Evolutionary conservation across 1,140 invertebrate species (phyloP).

Genomic region (Himalopsyche phryganea): DNA sequence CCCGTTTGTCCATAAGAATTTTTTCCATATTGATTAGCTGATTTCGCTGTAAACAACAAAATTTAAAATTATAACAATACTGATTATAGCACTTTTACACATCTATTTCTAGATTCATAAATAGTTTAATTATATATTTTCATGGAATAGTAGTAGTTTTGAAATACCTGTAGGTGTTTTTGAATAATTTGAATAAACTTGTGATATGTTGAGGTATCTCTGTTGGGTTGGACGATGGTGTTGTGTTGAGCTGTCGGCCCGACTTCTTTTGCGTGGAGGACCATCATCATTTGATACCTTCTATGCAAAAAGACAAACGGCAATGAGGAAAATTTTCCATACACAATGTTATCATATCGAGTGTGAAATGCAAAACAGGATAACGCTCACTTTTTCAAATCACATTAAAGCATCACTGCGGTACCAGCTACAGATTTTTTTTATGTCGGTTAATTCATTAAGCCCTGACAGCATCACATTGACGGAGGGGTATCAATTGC

Average conservation of each 20-base stretch:
- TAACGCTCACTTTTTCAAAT: too few species aligned
- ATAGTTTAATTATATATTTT: too few species aligned
- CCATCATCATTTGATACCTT: slow-evolving; percentile 20
- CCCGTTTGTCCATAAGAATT: slow-evolving; percentile 18
- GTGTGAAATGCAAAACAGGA: too few species aligned
- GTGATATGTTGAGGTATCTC: slow-evolving; percentile 50
- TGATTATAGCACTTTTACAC: background rate
- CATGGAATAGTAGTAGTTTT: too few species aligned
- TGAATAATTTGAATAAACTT: slow-evolving; percentile 50
- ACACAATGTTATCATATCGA: too few species aligned
- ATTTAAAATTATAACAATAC: background rate
- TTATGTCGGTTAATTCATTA: too few species aligned
- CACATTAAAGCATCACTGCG: too few species aligned
- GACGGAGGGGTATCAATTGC: too few species aligned
- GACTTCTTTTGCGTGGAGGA: slow-evolving; percentile 44
- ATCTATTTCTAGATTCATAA: background rate
- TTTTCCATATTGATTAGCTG: slow-evolving; percentile 22
- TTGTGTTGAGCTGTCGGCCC: slow-evolving; percentile 45
- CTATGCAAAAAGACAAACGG: background rate
- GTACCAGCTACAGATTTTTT: too few species aligned
- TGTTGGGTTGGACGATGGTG: slow-evolving; percentile 46
- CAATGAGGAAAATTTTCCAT: too few species aligned
- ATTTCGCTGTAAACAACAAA: slow-evolving; percentile 20
- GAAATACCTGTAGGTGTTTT: slow-evolving; percentile 43
- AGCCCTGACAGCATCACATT: too few species aligned